Evolutionary conservation across 2,113 vertebrate species (phyloP), one percentile per base, ranked within the genome.

Genomic region (Balaeniceps rex): DNA sequence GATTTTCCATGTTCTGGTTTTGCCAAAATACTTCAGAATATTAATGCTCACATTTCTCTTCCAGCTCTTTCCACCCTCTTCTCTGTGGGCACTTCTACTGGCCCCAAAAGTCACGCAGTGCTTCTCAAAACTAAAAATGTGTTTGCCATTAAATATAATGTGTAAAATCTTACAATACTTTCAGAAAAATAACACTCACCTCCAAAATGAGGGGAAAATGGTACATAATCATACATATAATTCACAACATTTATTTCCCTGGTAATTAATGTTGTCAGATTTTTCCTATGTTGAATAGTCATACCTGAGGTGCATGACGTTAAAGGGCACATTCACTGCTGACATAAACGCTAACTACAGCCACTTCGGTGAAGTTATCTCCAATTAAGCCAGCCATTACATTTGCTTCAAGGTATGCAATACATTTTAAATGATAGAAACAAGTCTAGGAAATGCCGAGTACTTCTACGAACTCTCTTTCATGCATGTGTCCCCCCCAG

Each of bases 121-220:
- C 74, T 91, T 90, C 83, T 63, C 77, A 54, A 65, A 90, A 44
- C 78, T 55, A 34, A 91, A 97, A 97, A 96, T 83, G 89, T 91
- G 91, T 87, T 97, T 97, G 83, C 75, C 42, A 93, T 93, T 96
- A 97, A 93, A 74, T 72, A 58, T 76, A 85, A 95, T 47, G 76
- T 75, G 66, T 60, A 91, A 95, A 94, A 94, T 83, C 91, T 71
- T 83, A 93, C 61, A 91, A 91, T 87, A 77, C 74, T 88, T 96
- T 95, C 86, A 96, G 70, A 95, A 88, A 76, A 95, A 87, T 65
- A 93, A 86, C 0, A 2, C 14, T 90, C 64, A 63, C 46, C 63
- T 80, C 70, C 74, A 91, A 96, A 91, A 95, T 80, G 91, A 91
- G 71, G 82, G 78, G 81, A 6, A 95, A 97, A 97, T 92, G 75